Evolutionary conservation across 2,888 invertebrate species (phyloP), one percentile per base, ranked within the genome.

Genomic region (Pyralis farinalis): DNA sequence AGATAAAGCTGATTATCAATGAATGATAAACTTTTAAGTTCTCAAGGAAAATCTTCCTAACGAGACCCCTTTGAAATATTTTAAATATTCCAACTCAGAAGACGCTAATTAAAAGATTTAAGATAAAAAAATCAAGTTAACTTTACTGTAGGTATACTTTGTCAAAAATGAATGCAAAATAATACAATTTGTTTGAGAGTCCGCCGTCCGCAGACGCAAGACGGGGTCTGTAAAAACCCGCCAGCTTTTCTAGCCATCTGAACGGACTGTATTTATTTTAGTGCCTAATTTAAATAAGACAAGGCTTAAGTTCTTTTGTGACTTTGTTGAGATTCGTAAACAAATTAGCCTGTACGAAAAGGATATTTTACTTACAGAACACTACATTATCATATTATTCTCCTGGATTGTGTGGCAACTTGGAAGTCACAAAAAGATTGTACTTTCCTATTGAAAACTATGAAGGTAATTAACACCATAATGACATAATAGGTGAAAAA

Each of bases 161-260:
- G 78, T 80, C 78, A 85, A 81, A 84, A 85, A 78, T 82, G 71
- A 82, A 88, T 87, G 86, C 82, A 82, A 85, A 85, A 84, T 85
- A 86, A 87, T 87, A 86, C 86, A 86, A 86, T 86, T 85, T 82
- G 66, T 74, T 68, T 78, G 73, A 83, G 71, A 83, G 78, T n/a
- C n/a, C n/a, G n/a, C n/a, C 72, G 63, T 68, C 63, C 69, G 58
- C 66, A 57, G 59, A 58, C 59, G 59, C 41, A 63, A 63, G 62
- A 59, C 67, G 57, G 66, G 69, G 71, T 73, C 77, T 76, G 77
- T 75, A 77, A 77, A 78, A 78, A 70, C 69, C 62, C 66, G 67
- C 67, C 54, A 54, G 42, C 53, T 56, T 63, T 60, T 53, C 70
- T 71, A 71, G 72, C 69, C 64, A 63, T 55, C 65, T 63, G 66